Percentiles rank a stretch among this genome's conserved stretches.
Conservation (phyloP, 2,797 vertebrate genomes). For the Yasuhikotakia modesta region DNA sequence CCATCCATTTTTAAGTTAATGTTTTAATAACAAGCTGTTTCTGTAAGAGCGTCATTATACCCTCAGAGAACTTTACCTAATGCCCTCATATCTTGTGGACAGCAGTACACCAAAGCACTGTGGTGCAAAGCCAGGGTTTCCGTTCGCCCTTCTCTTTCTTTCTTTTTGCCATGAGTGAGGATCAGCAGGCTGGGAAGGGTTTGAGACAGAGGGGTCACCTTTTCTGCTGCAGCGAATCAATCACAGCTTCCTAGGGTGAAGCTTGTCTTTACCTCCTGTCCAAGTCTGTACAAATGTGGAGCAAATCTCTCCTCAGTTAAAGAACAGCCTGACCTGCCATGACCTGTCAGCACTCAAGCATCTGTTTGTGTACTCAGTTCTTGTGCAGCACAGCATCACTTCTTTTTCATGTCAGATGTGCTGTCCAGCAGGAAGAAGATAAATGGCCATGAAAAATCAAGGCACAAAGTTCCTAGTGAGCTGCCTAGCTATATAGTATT, state of each 20-base stretch:
- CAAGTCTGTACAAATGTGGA: slow-evolving; percentile 66
- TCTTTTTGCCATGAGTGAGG: not conserved
- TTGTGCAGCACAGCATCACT: slow-evolving; percentile 60
- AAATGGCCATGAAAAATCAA: slow-evolving; percentile 21
- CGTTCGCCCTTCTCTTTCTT: slow-evolving; percentile 5
- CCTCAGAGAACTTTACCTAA: too few relatives aligned
- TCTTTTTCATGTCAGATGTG: slow-evolving; percentile 65
- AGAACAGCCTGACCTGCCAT: slow-evolving; percentile 74
- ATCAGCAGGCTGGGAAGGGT: slow-evolving; percentile 27
- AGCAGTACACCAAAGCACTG: too few relatives aligned
- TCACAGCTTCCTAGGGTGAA: slow-evolving; percentile 67
- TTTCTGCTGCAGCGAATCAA: slow-evolving; percentile 43
- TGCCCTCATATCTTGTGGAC: too few relatives aligned
- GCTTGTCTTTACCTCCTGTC: slow-evolving; percentile 60
- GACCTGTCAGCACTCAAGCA: slow-evolving; percentile 74
- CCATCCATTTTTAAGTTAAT: slow-evolving; percentile 49
- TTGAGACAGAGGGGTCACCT: slow-evolving; percentile 35
- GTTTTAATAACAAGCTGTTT: slow-evolving; percentile 65
- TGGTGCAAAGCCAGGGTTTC: not conserved
- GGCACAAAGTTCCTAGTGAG: not conserved
- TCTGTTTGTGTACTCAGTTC: slow-evolving; percentile 71
- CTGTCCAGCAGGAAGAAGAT: slow-evolving; percentile 28
- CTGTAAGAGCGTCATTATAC: too few relatives aligned
- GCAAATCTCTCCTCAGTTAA: slow-evolving; percentile 75
- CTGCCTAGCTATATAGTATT: not conserved